A percentile compares a stretch with the other conserved stretches of the same genome.
Conservation (phyloP, 2,797 vertebrate species). For the Pseudomugil gertrudae region DNA sequence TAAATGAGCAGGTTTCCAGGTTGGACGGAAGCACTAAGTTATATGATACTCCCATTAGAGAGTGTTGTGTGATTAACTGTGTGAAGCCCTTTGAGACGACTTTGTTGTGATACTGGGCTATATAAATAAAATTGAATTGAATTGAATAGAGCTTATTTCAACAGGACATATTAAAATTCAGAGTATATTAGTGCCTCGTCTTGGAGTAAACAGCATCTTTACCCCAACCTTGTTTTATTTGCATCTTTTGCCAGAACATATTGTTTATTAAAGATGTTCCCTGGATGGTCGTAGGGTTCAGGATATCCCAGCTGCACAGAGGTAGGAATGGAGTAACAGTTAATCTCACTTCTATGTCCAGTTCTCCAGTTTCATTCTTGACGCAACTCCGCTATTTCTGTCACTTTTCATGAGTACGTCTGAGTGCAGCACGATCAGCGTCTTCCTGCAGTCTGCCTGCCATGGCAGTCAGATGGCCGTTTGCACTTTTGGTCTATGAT, state of each 20-base stretch:
- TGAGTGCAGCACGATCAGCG: conserved; percentile 1
- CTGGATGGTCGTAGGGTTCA: neutral
- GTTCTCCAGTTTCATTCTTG: conserved; percentile 24
- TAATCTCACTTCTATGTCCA: neutral
- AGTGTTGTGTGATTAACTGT: too few species aligned
- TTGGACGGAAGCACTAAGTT: neutral
- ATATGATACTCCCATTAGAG: neutral
- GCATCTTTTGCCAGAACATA: neutral
- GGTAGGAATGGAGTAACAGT: neutral
- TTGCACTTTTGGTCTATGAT: neutral
- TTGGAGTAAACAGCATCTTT: neutral
- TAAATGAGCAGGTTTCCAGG: neutral
- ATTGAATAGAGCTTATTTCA: conserved; percentile 18
- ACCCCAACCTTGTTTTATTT: neutral
- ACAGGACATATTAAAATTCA: conserved; percentile 2
- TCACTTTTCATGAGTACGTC: conserved; percentile 11
- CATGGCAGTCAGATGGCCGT: neutral
- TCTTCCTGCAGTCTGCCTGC: neutral
- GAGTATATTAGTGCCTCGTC: neutral
- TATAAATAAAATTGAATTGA: too few species aligned
- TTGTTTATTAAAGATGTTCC: neutral
- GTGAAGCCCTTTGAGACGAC: too few species aligned
- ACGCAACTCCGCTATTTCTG: conserved; percentile 22
- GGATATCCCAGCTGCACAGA: conserved; percentile 5
- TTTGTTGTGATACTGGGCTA: too few species aligned